Evolutionary conservation across 2,888 invertebrate genomes (phyloP).

Genomic region (Harpalus rufipes): DNA sequence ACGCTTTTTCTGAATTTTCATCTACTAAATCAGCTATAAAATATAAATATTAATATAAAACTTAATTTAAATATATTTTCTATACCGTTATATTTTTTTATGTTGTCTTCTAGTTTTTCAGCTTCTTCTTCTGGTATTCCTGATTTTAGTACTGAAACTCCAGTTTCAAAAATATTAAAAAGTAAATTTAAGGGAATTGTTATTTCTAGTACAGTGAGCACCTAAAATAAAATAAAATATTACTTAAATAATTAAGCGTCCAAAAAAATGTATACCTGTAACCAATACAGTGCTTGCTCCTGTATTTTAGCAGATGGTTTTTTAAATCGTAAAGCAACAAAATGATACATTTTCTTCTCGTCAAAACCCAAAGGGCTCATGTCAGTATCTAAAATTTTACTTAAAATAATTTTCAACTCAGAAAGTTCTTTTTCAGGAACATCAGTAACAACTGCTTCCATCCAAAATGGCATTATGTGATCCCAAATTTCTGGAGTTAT

Average conservation of each 20-base stretch:
- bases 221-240: slow-evolving; percentile 77
- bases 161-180: slow-evolving; percentile 94
- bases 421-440: slow-evolving; percentile 92
- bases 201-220: slow-evolving; percentile 92
- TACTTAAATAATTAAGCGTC: not conserved
- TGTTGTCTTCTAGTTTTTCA: slow-evolving; percentile 71
- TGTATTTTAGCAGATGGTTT: slow-evolving; percentile 90
- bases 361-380: slow-evolving; percentile 97
- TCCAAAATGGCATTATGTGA: slow-evolving; percentile 99
- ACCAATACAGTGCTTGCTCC: slow-evolving; percentile 93
- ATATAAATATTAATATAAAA: slow-evolving; percentile 66
- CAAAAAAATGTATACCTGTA: slow-evolving; percentile 81
- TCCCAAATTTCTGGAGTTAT: slow-evolving; percentile 98
- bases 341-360: slow-evolving; percentile 96
- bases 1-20: slow-evolving; percentile 84
- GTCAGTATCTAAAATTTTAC: slow-evolving; percentile 97
- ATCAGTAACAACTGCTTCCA: slow-evolving; percentile 97
- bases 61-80: slow-evolving; percentile 11
- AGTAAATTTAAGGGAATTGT: slow-evolving; percentile 92
- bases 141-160: slow-evolving; percentile 86
- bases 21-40: slow-evolving; percentile 82
- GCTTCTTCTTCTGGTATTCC: slow-evolving; percentile 75
- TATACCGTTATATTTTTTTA: slow-evolving; percentile 27
- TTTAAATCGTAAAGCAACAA: slow-evolving; percentile 91
- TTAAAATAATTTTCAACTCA: slow-evolving; percentile 89